Evolutionary conservation across 2,888 invertebrate species (phyloP), one percentile per base, ranked within the genome.

Genomic region (Agrilus biguttatus): DNA sequence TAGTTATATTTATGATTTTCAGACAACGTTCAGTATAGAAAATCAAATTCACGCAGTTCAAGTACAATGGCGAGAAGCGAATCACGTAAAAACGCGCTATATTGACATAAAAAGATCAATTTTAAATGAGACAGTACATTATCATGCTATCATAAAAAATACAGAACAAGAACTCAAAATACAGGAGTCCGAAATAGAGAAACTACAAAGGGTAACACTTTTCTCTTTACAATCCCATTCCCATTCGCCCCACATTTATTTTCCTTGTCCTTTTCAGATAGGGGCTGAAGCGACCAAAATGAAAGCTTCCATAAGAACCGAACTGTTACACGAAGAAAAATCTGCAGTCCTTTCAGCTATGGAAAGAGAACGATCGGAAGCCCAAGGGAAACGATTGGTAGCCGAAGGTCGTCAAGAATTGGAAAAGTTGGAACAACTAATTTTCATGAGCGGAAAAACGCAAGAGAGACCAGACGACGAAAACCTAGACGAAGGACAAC

Each of bases 31-130:
- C 5, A 78, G 78, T 51, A 63, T 88, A 50, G 87, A 87, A 63
- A 88, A 88, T 58, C 81, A 82, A 59, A 80, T 88, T 45, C 85
- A 88, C 57, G 79, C 82, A 46, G 77, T 85, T 1, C 75, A 83
- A 42, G 80, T 88, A 32, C 85, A 87, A 67, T 80, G 83, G 72
- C 79, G 83, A 57, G 87, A 88, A 63, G 85, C 86, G 0, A 79
- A 82, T 53, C 76, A 86, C 49, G 78, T 87, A 7, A 78, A 78
- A 50, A 82, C 80, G 58, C 85, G 85, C 59, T 88, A 87, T 57
- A 67, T 73, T 33, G 76, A 78, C 2, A 85, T 87, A 43, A 74
- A 78, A 67, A 76, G 73, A 51, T 76, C 80, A 0, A 63, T 85
- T 0, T 68, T 78, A 59, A 75, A 78, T 12, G 85, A 85, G 56